Evolutionary conservation across 2,797 vertebrate species (phyloP).

Genomic region (Podarcis siculus): DNA sequence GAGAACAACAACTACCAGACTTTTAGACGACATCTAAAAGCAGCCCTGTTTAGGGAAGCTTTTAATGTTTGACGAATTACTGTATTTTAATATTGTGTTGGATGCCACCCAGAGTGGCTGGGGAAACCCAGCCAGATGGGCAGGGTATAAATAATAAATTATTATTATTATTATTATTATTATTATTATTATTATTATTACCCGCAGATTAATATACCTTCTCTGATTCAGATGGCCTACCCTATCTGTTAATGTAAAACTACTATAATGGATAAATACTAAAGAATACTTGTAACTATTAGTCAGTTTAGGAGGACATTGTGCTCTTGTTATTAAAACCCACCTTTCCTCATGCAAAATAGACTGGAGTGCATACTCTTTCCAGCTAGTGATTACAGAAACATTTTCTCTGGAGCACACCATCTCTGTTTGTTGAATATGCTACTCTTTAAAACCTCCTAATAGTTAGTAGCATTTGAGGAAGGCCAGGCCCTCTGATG

Average conservation of each 20-base stretch:
- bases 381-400: neutral
- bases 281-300: neutral
- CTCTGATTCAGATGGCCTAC: neutral
- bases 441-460: neutral
- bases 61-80: no score
- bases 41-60: no score
- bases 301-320: neutral
- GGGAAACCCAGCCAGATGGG: no score
- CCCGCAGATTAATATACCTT: neutral
- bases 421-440: conserved; percentile 20
- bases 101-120: no score
- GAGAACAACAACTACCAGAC: no score
- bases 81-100: no score
- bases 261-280: neutral
- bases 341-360: neutral
- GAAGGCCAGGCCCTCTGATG: conserved; percentile 1
- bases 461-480: neutral
- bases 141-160: no score
- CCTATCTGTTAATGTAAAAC: neutral
- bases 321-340: neutral
- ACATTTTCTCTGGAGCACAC: neutral
- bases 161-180: no score
- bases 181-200: no score
- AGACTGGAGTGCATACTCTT: neutral
- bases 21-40: no score